Percentiles rank a stretch among this genome's conserved stretches.
Evolutionary conservation across 1,140 invertebrate genomes (phyloP).

Genomic region (Neodiprion pinetum): DNA sequence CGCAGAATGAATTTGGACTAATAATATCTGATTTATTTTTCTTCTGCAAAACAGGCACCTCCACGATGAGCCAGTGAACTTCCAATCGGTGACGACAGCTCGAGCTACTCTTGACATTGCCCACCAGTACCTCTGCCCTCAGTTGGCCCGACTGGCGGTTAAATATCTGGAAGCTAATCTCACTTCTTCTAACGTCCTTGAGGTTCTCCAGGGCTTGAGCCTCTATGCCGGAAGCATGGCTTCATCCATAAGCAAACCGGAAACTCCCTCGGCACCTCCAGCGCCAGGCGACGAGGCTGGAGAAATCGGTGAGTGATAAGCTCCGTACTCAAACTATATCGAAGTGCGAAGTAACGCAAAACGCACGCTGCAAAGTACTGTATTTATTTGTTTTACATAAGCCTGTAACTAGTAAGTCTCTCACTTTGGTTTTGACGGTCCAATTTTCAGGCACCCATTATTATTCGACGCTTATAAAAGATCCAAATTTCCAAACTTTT

Average conservation of each 20-base stretch:
- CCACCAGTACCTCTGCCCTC: constrained; percentile 72
- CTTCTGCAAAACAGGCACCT: constrained; percentile 60
- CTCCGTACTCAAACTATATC: background rate
- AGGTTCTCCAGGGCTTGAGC: constrained; percentile 59
- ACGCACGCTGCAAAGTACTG: too few relatives aligned
- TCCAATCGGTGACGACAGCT: constrained; percentile 70
- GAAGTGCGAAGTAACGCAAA: too few relatives aligned
- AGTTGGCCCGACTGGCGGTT: constrained; percentile 68
- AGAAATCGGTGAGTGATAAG: constrained; percentile 41
- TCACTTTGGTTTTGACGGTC: too few relatives aligned
- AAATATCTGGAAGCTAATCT: constrained; percentile 65
- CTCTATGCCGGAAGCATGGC: constrained; percentile 47
- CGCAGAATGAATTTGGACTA: too few relatives aligned
- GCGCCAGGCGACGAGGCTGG: constrained; percentile 42
- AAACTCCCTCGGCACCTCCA: constrained; percentile 35
- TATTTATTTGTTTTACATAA: too few relatives aligned
- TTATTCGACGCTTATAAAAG: too few relatives aligned
- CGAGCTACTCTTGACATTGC: constrained; percentile 71
- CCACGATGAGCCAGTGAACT: constrained; percentile 67
- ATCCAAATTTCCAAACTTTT: too few relatives aligned
- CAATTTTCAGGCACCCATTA: too few relatives aligned
- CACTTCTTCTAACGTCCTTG: constrained; percentile 58
- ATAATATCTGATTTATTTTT: constrained; percentile 10
- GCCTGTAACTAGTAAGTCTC: too few relatives aligned
- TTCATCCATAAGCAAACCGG: constrained; percentile 15